phyloP scores from a whole-genome alignment of 1,140 invertebrate genomes.

The Prorops nasuta region DNA sequence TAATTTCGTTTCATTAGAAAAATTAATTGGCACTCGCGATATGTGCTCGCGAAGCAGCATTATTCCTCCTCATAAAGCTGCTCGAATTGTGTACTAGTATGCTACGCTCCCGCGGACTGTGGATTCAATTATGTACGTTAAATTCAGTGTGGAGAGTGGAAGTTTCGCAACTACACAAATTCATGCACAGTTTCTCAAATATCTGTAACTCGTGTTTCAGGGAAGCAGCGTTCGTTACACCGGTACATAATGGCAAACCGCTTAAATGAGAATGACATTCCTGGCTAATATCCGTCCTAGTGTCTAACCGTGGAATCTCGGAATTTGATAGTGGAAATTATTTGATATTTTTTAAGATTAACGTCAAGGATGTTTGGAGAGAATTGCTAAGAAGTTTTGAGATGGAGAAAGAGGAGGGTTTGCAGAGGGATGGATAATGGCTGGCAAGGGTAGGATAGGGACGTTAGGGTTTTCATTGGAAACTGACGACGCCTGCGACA shows the following conservation, averaged over 20 bases:
- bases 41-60: no score
- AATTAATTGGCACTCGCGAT: no score
- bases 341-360: no score
- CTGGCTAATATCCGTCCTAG: no score
- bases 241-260: constrained; percentile 10
- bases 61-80: no score
- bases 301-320: no score
- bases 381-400: no score
- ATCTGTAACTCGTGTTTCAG: constrained; percentile 11
- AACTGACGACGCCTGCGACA: constrained; percentile 49
- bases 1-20: no score
- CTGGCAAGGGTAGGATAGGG: constrained; percentile 19
- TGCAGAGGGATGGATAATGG: neutral
- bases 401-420: constrained; percentile 8
- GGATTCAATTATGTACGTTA: constrained; percentile 27
- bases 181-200: constrained; percentile 12
- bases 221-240: neutral
- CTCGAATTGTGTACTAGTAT: no score
- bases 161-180: constrained; percentile 11
- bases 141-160: constrained; percentile 10
- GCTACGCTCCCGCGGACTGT: constrained; percentile 14
- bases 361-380: no score
- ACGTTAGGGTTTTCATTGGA: constrained; percentile 49
- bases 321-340: no score
- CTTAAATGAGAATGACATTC: constrained; percentile 15